phyloP scores from a whole-genome alignment of 2,113 vertebrate species.

The Collichthys lucidus region DNA sequence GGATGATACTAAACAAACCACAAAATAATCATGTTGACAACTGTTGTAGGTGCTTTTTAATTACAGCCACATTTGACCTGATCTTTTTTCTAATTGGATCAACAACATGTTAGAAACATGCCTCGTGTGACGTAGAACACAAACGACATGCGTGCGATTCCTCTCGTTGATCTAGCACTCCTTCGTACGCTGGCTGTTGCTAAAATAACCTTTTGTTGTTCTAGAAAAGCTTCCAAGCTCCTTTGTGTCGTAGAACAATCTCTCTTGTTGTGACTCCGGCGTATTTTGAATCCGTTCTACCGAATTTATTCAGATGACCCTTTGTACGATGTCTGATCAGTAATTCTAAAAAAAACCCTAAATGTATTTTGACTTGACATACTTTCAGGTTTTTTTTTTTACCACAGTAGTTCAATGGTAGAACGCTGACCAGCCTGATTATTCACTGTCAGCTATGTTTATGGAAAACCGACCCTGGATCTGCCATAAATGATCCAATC shows the following conservation, averaged over 20 bases:
- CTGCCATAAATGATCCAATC: slow-evolving; percentile 1
- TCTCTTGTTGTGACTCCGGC: background rate
- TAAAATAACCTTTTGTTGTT: background rate
- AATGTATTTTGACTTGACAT: background rate
- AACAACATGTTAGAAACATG: background rate
- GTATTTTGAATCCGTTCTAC: background rate
- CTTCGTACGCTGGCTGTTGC: background rate
- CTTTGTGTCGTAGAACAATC: background rate
- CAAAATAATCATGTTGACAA: background rate
- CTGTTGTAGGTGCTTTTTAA: background rate
- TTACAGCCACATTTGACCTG: background rate
- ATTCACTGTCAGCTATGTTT: background rate
- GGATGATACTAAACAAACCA: background rate
- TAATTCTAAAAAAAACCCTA: background rate
- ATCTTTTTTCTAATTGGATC: background rate
- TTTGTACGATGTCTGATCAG: background rate
- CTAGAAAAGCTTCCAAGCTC: background rate
- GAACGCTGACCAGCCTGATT: background rate
- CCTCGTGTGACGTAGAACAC: background rate
- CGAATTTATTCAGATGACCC: background rate
- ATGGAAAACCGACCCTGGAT: background rate
- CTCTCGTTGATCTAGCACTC: background rate
- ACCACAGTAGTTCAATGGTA: background rate
- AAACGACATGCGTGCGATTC: background rate
- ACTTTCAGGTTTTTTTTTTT: background rate